Percentiles rank a stretch among this genome's conserved stretches.
These are phyloP conservation scores for Prorops nasuta DNA, from an alignment of 1,140 invertebrate genomes.

Conservation along the genomic window DNA sequence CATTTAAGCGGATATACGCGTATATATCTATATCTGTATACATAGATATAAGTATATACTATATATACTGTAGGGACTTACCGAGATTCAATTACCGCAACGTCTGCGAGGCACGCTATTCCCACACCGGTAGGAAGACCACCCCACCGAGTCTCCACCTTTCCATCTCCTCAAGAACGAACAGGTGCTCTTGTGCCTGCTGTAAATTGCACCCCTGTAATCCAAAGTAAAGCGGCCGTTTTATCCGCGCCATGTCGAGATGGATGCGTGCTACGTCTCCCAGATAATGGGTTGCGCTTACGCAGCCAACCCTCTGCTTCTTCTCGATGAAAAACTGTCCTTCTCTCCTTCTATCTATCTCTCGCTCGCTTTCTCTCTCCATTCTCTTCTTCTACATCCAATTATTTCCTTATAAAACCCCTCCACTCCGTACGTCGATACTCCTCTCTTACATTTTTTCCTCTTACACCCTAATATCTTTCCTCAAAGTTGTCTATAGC, in stretches of 20 bases:
- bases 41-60: constrained; percentile 39
- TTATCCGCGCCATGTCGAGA: constrained; percentile 52
- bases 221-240: constrained; percentile 57
- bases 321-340: constrained; percentile 25
- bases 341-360: too few species aligned
- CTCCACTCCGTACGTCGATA: too few species aligned
- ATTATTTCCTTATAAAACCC: too few species aligned
- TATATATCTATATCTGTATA: too few species aligned
- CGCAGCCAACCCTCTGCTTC: constrained; percentile 19
- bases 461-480: too few species aligned
- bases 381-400: too few species aligned
- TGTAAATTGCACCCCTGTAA: constrained; percentile 56
- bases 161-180: constrained; percentile 51
- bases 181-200: constrained; percentile 54
- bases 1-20: constrained; percentile 21
- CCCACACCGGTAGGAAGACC: constrained; percentile 19
- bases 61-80: constrained; percentile 43
- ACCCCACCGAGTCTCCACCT: constrained; percentile 28
- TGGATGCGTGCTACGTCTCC: constrained; percentile 52
- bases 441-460: too few species aligned
- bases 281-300: constrained; percentile 46
- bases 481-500: too few species aligned
- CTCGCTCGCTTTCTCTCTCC: too few species aligned
- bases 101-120: constrained; percentile 55
- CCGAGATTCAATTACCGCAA: constrained; percentile 58